Evolutionary conservation across 2,113 vertebrate species (phyloP), one percentile per base, ranked within the genome.

Genomic region (Apistogramma diplotaenia): DNA sequence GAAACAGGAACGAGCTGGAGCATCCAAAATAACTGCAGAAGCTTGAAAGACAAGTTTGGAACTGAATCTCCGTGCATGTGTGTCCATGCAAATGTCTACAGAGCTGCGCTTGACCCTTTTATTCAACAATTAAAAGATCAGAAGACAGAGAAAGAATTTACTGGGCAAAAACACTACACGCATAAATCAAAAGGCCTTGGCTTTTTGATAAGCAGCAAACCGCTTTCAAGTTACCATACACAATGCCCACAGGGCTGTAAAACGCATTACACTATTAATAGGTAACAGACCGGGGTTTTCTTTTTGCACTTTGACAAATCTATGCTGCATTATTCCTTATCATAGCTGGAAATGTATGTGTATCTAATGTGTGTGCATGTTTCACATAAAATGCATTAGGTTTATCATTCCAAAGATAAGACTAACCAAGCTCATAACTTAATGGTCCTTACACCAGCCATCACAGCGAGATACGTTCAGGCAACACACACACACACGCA

Each of bases 341-440:
- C 91, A 67, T 58, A 67, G 35, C 3, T 37, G 55, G 31, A 51
- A 53, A 76, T 89, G 29, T 71, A 79, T 76, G 62, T 43, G 65
- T 58, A 90, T 74, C 75, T 77, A 55, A 27, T 54, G n/a, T 79
- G 83, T 86, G 76, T 78, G 53, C 37, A 49, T 43, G 31, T 86
- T 83, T 82, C 78, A 81, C 81, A 74, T 53, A 43, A 79, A 90
- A 76, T 56, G 59, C 83, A 81, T 86, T 85, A 51, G 4, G 33
- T 85, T 92, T 87, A 90, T 89, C 83, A 10, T 53, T 13, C 25
- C 1, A 35, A 18, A 89, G 90, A 93, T 93, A 91, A 90, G 74
- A 25, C 59, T 73, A 86, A 73, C 81, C 53, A 59, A 85, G 76
- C 78, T 82, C 86, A 91, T 87, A 80, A 62, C 84, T 78, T 87